Conservation (phyloP, 2,797 vertebrate genomes). For the Lepidocolaptes lacrymiger region DNA sequence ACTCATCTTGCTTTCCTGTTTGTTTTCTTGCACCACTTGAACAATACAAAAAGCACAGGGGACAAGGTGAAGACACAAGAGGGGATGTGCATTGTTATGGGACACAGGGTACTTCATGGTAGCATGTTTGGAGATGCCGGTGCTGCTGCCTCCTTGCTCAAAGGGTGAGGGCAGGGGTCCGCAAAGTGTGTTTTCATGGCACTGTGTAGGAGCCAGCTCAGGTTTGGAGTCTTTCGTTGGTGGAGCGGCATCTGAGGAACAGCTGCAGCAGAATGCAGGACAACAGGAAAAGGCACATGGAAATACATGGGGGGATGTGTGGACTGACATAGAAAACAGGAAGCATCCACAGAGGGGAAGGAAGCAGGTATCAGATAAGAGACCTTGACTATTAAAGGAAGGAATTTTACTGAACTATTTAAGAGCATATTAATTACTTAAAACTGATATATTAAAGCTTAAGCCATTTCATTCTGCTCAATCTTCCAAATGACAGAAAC, state of each 20-base stretch:
- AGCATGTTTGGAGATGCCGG: rapidly evolving
- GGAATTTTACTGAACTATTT: neutral
- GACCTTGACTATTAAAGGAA: slow-evolving; percentile 27
- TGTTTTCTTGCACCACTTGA: neutral
- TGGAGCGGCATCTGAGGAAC: neutral
- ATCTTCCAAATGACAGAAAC: neutral
- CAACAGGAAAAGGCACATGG: slow-evolving; percentile 33
- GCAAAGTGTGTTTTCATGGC: neutral
- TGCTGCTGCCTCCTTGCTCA: neutral
- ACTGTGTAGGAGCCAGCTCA: rapidly evolving
- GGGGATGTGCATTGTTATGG: rapidly evolving
- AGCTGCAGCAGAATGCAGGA: slow-evolving; percentile 24
- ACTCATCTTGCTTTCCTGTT: neutral
- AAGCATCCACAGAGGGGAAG: slow-evolving; percentile 4
- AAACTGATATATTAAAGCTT: neutral
- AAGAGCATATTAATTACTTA: neutral
- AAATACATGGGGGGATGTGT: neutral
- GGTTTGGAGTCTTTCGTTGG: neutral
- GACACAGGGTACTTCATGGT: neutral
- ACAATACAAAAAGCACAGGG: neutral
- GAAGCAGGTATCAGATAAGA: slow-evolving; percentile 31
- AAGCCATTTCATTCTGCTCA: neutral
- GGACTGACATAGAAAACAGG: slow-evolving; percentile 49
- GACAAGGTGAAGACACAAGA: neutral
- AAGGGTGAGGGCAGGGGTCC: neutral